phyloP scores from a whole-genome alignment of 2,888 invertebrate genomes.

The Trissolcus japonicus region DNA sequence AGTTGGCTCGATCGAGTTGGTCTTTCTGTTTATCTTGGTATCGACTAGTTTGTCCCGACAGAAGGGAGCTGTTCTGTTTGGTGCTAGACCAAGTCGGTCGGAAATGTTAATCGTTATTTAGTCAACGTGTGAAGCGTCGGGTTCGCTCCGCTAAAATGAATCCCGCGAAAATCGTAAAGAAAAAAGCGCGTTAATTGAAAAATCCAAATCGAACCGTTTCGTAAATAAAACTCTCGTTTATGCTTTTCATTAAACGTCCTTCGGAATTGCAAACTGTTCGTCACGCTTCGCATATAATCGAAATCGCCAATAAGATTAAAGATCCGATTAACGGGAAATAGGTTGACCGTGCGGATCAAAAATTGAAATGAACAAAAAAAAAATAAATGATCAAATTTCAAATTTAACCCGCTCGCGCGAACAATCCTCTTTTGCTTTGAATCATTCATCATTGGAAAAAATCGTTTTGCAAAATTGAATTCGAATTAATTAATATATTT shows the following conservation, averaged over 20 bases:
- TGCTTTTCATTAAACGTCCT: slow-evolving; percentile 42
- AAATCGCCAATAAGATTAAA: slow-evolving; percentile 45
- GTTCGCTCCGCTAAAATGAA: slow-evolving; percentile 14
- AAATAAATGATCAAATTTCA: no score
- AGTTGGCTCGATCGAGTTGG: no score
- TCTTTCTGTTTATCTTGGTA: no score
- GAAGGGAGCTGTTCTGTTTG: slow-evolving; percentile 19
- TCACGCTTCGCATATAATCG: slow-evolving; percentile 10
- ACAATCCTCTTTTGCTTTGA: slow-evolving; percentile 24
- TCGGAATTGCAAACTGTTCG: slow-evolving; percentile 38
- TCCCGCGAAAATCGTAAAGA: slow-evolving; percentile 2
- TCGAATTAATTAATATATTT: no score
- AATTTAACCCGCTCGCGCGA: background rate
- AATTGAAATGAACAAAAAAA: slow-evolving; percentile 19
- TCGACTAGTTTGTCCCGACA: no score
- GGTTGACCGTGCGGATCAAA: slow-evolving; percentile 13
- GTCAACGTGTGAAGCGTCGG: slow-evolving; percentile 5
- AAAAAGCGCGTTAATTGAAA: slow-evolving; percentile 15
- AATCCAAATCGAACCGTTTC: slow-evolving; percentile 18
- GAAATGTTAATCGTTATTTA: slow-evolving; percentile 28
- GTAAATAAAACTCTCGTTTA: slow-evolving; percentile 40
- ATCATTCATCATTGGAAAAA: no score
- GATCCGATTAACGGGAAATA: slow-evolving; percentile 35
- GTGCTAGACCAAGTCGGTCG: slow-evolving; percentile 5
- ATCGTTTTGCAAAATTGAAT: no score